Evolutionary conservation across 1,140 invertebrate genomes (phyloP), one percentile per base, ranked within the genome.

Genomic region (Temnothorax longispinosus): DNA sequence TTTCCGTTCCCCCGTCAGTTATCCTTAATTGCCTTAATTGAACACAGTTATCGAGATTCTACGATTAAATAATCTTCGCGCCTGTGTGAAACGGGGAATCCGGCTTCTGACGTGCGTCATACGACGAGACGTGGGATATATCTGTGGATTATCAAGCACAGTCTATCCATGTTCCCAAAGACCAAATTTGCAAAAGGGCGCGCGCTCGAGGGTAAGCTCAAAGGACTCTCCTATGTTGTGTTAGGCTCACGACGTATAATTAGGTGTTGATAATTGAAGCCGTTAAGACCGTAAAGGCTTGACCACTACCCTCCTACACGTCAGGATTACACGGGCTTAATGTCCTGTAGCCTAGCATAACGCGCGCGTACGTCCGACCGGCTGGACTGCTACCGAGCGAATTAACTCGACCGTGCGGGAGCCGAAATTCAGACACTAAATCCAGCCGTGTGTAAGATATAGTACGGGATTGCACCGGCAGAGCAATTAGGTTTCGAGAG

Each of bases 251-350:
- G 78, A 78, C 38, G 87, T 86, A 90, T 93, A 94, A 92, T 94
- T 92, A 94, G 93, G 94, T 94, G 94, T 94, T 94, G 94, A 94
- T 94, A 94, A 94, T 94, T 94, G 93, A 93, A 94, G 92, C 88
- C 91, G 88, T 91, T 94, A 92, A 89, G 87, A 90, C 87, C 91
- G 38, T 67, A 77, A 87, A 92, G 88, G 89, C 91, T 94, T 93
- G 92, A 93, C 93, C 94, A 91, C 18, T 80, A 81, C 86, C 81
- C 91, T 88, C 58, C 84, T 87, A 60, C 52, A 74, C 76, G 32
- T 54, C 81, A 6, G 89, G 89, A 91, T 91, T 91, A 91, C 60
- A 85, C 41, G 11, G 78, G 89, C 85, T 91, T 88, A 90, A 69
- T 50, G 81, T 90, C 87, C 64, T 60, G 82, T 85, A 47, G 44